Base-by-base conservation (phyloP, 2,113 vertebrate genomes). In the Laterallus jamaicensis region DNA sequence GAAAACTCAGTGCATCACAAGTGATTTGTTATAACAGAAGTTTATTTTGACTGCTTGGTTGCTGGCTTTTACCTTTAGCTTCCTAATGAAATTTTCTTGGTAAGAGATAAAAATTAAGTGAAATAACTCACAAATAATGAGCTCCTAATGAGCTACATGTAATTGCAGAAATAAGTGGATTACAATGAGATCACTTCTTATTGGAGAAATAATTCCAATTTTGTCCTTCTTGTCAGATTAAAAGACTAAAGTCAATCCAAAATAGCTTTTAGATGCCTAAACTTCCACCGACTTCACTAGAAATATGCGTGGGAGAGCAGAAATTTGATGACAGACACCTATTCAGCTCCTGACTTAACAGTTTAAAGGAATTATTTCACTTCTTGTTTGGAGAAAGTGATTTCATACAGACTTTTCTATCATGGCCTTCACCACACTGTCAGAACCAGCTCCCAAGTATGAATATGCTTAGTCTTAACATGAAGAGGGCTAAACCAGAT, bases 321-420 rank as follows among this genome's bases (percentile, higher is more conserved):
- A 95, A 96, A 95, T 92, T 83, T 91, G 68, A 82, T 83, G 86
- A 92, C 71, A 90, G 95, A 88, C 32, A 86, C 18, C 28, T 80
- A 44, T 7, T 93, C 78, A 29, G 39, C 42, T 82, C 62, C 74
- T 80, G 54, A 73, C 12, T 64, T 88, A 67, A 75, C 5, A 54
- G 29, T 67, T 91, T 70, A 75, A 86, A 92, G 40, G 56, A 83
- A 82, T 68, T 24, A 54, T 62, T 85, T 90, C 3, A 9, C 22
- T 92, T 90, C n/a, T 84, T 73, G 15, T 76, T 80, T 82, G 44
- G 50, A 80, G 50, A 90, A n/a, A 16, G 29, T 79, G 39, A 35
- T 63, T 91, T 91, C 56, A 88, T 40, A 22, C 15, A 50, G 19
- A 42, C n/a, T 25, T 73, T 76, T 73, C 54, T 73, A 4, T 66